These are phyloP conservation scores for Pelodytes ibericus DNA, from an alignment of 2,797 vertebrate species.

Conservation along the genomic window DNA sequence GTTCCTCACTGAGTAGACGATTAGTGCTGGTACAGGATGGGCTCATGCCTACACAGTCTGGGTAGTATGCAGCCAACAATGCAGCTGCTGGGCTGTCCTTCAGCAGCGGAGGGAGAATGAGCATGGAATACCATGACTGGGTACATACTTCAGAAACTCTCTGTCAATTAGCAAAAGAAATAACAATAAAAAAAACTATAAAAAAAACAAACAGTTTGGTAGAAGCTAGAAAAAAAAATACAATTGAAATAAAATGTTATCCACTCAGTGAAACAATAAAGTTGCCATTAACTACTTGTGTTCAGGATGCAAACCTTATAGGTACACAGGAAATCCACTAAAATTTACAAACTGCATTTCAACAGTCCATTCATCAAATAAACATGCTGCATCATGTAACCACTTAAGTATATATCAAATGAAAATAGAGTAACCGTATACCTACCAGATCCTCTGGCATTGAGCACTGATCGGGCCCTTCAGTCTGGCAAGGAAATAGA, in stretches of 20 bases:
- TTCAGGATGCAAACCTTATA: too few species aligned
- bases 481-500: conserved; percentile 71
- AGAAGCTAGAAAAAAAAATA: too few species aligned
- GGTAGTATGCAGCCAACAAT: conserved; percentile 93
- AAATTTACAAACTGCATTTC: too few species aligned
- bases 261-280: too few species aligned
- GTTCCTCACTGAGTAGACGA: conserved; percentile 69
- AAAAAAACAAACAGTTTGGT: too few species aligned
- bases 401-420: too few species aligned
- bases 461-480: conserved; percentile 88
- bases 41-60: conserved; percentile 99
- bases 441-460: conserved; percentile 94
- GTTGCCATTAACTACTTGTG: too few species aligned
- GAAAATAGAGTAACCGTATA: too few species aligned
- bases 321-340: too few species aligned
- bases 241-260: too few species aligned
- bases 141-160: conserved; percentile 92
- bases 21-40: conserved; percentile 85
- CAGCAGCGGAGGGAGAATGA: conserved; percentile 93
- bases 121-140: conserved; percentile 97
- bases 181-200: conserved; percentile 3
- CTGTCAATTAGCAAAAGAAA: conserved; percentile 67
- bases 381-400: too few species aligned
- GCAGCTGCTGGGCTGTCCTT: conserved; percentile 94
- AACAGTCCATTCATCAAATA: too few species aligned